Percentiles rank a stretch among this genome's conserved stretches.
These are phyloP conservation scores for Athetis lepigone DNA, from an alignment of 2,888 invertebrate species.

Conservation along the genomic window DNA sequence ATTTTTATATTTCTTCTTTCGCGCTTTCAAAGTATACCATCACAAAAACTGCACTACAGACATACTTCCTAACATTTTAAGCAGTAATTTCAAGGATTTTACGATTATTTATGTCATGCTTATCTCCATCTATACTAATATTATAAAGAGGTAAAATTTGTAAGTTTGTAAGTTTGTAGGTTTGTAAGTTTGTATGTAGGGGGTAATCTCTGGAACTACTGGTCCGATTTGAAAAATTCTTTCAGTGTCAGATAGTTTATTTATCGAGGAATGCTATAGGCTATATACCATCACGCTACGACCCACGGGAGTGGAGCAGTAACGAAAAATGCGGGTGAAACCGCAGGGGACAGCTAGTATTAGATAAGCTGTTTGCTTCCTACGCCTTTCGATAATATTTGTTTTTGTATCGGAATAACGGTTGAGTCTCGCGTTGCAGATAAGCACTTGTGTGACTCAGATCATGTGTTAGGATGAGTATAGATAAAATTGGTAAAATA, in stretches of 20 bases:
- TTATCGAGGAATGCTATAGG: too few relatives aligned
- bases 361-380: constrained; percentile 52
- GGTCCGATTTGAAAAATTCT: too few relatives aligned
- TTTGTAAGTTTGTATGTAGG: too few relatives aligned
- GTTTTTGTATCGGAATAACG: constrained; percentile 49
- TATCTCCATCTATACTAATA: too few relatives aligned
- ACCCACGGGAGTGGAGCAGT: too few relatives aligned
- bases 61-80: constrained; percentile 32
- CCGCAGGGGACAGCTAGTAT: too few relatives aligned
- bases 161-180: too few relatives aligned
- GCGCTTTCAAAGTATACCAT: neutral
- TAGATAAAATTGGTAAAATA: constrained; percentile 23
- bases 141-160: too few relatives aligned
- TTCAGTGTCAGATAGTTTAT: too few relatives aligned
- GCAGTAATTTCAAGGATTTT: constrained; percentile 34
- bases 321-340: too few relatives aligned
- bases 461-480: constrained; percentile 9
- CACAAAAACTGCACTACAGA: neutral
- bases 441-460: constrained; percentile 36
- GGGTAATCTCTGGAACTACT: too few relatives aligned
- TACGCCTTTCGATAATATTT: constrained; percentile 46
- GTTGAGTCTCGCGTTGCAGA: constrained; percentile 27
- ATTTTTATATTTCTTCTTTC: neutral
- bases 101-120: constrained; percentile 42
- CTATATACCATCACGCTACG: too few relatives aligned